Base-by-base conservation (phyloP, 2,888 invertebrate species). In the Machimus atricapillus region DNA sequence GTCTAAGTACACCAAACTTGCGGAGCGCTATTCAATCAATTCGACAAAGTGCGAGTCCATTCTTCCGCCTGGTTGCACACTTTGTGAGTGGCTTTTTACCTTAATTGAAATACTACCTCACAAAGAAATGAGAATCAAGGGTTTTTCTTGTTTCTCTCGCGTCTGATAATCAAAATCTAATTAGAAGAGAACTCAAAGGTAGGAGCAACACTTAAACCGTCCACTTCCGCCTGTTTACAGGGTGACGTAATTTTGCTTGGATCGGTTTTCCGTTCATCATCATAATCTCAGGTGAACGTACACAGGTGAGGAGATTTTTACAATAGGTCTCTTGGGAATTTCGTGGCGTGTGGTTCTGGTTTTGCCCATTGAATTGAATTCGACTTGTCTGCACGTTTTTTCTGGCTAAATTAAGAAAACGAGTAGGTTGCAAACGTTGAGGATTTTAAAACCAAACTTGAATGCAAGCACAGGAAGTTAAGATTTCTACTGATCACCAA, bases 161-260 rank as follows among this genome's bases (percentile, higher is more conserved):
- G 12, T 52, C 52, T n/a, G 79, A 52, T 79, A 52, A 79, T 79
- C 52, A 79, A 79, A 79, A 79, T 79, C 52, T n/a, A 79, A 79
- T 79, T 79, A 79, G 52, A 52, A 12, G 78, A 78, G 40, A 78
- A 78, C 27, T 23, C 27, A 46, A 12, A 46, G 43, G 43, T 31
- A 14, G 16, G 52, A 52, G 79, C 79, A 23, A 52, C 19, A 27
- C 52, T 52, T n/a, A 23, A 79, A 79, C 31, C 79, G 23, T 66
- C 27, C 6, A 79, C 46, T 79, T 79, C 52, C 79, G 79, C 79
- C 79, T 79, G 12, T 79, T 27, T 40, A 14, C 16, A 16, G 31
- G 52, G 46, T 79, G 79, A 79, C 52, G 79, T 79, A 46, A 79
- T 56, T 52, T 31, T 43, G 43, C 23, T 40, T 46, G 23, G 52